Evolutionary conservation across 1,140 invertebrate genomes (phyloP), one percentile per base, ranked within the genome.

Genomic region (Brachionus rotundiformis): DNA sequence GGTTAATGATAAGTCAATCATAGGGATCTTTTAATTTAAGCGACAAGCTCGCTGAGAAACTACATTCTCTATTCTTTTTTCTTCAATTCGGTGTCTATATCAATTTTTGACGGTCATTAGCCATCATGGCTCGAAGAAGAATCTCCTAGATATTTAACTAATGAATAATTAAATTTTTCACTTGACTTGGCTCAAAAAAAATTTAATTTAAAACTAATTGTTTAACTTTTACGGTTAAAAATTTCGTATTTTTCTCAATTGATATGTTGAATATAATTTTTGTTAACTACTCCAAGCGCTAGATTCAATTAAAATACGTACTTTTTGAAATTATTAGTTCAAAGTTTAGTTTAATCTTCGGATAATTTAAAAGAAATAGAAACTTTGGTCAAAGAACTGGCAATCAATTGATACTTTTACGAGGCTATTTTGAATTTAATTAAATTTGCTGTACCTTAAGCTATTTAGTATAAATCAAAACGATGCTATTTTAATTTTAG

Each of bases 211-310:
- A 68, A 68, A 33, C 31, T 68, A 68, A 68, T 68, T 68, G 63
- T 68, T 68, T 68, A 16, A 68, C 31, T 68, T 68, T 68, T 68
- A 68, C 63, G 63, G 63, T 68, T 68, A 68, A 68, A 68, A 33
- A 36, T 68, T 63, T 63, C 25, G 29, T 29, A 29, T 63, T 25
- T 63, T 63, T 63, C 19, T 10, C 33, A 39, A 68, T 39, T 68
- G 16, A 33, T 68, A 68, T 33, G n/a, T 68, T 36, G 63, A 68
- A 68, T 68, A 33, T 36, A 36, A 68, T 68, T 16, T 8, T 68
- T 36, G 31, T 31, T 29, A 68, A 68, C 10, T 1, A 68, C 29
- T 68, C 63, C 31, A 68, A 68, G 63, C 63, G 33, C 6, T 68
- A 16, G 63, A 68, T 68, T 68, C 63, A 36, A 68, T 33, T 68